Evolutionary conservation across 2,888 invertebrate genomes (phyloP), one percentile per base, ranked within the genome.

Genomic region (Drosophila subquinaria): DNA sequence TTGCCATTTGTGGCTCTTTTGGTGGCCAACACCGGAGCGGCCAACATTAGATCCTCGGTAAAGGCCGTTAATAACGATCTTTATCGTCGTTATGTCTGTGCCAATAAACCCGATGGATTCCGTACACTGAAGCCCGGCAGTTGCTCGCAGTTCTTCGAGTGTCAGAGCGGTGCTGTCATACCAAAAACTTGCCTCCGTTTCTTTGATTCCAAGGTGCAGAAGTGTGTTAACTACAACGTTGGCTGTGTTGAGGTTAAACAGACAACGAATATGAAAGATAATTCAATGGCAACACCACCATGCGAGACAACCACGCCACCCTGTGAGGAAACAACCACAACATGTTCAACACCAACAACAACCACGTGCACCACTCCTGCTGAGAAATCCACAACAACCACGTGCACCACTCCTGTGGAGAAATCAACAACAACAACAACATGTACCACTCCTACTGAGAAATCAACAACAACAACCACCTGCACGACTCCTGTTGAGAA

Each of bases 51-150:
- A n/a, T 15, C 65, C 11, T 2, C 59, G 11, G 50, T 60, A 1
- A 48, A 27, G 3, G 20, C 40, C 17, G 36, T 48, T 4, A 47
- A 43, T 15, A 60, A 33, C 8, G 50, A 51, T 13, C 43, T 51
- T 1, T 70, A 64, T 9, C 53, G 82, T 1, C 84, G 83, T 17
- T 90, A 70, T 55, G 76, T 92, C 4, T 92, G 92, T 50, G 71
- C 73, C 30, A 61, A 73, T 4, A 91, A 91, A 60, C 13, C 47
- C 4, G 72, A 91, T 69, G 92, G 92, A 30, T 88, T 81, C 55
- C 87, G 85, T 2, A 69, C 86, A 3, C 48, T 92, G n/a, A 90
- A 91, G 2, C 92, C 92, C 0, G 92, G 92, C n/a, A 91, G 91
- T 56, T 92, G 92, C 48, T 88, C 85, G 0, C 77, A 88, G 56